These are phyloP conservation scores for Ataeniobius toweri DNA, from an alignment of 2,797 vertebrate genomes.

Conservation along the genomic window DNA sequence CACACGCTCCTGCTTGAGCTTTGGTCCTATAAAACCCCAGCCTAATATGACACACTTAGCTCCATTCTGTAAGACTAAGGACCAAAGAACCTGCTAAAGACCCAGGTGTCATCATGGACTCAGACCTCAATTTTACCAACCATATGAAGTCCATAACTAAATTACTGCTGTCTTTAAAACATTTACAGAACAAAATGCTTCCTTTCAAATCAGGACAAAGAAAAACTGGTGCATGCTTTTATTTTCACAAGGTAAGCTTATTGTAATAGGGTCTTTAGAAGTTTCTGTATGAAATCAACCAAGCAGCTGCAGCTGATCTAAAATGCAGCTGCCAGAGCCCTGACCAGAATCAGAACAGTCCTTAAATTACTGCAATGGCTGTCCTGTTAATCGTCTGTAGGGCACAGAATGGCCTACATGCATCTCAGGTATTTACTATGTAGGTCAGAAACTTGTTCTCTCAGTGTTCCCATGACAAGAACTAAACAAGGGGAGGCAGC, in stretches of 20 bases:
- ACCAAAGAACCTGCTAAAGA: background rate
- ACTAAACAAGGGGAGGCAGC: background rate
- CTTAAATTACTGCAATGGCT: background rate
- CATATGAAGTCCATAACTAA: background rate
- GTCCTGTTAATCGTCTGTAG: background rate
- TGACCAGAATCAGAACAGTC: background rate
- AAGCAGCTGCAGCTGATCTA: background rate
- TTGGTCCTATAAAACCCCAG: no score
- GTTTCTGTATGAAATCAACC: background rate
- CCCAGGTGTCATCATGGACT: no score
- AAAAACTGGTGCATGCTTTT: background rate
- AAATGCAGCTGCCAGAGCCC: background rate
- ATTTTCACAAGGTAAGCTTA: background rate
- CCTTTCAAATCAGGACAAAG: background rate
- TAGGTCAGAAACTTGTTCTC: background rate
- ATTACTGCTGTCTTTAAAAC: background rate
- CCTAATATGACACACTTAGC: background rate
- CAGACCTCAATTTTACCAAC: no score
- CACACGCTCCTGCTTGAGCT: no score
- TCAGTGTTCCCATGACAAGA: background rate
- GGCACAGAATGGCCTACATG: background rate
- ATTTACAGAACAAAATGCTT: background rate
- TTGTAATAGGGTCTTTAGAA: background rate
- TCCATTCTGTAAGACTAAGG: background rate
- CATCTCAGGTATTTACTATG: conserved; percentile 1